Evolutionary conservation across 2,113 vertebrate species (phyloP).

Genomic region (Upupa epops): DNA sequence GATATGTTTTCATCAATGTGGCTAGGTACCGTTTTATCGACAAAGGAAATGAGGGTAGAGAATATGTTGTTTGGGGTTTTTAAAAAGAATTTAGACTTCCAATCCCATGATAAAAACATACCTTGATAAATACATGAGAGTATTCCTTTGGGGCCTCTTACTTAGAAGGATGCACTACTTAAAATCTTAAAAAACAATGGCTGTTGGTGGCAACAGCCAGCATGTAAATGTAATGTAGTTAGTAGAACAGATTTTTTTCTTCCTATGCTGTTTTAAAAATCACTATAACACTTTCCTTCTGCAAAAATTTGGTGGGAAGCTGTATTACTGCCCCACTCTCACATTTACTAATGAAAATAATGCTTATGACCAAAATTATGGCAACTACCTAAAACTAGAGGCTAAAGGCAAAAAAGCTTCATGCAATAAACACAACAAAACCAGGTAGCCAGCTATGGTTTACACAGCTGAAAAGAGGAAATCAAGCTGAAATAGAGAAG

Average conservation of each 20-base stretch:
- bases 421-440: background rate
- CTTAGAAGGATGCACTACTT: background rate
- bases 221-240: background rate
- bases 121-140: background rate
- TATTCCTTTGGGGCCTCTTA: background rate
- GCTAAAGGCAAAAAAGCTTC: background rate
- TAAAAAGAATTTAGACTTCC: background rate
- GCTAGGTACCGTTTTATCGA: background rate
- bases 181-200: background rate
- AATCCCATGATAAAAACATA: background rate
- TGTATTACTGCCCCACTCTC: background rate
- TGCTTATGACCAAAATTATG: too few relatives aligned
- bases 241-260: background rate
- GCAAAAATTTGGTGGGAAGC: background rate
- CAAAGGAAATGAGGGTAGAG: background rate
- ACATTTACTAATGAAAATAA: background rate
- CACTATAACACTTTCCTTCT: background rate
- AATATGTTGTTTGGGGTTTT: too few relatives aligned
- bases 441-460: background rate
- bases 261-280: background rate
- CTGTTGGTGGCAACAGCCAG: background rate
- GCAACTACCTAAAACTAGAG: background rate
- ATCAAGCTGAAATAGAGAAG: background rate
- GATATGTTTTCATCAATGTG: background rate
- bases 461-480: background rate